Base-by-base conservation (phyloP, 2,888 invertebrate species). In the Eilema caniola region DNA sequence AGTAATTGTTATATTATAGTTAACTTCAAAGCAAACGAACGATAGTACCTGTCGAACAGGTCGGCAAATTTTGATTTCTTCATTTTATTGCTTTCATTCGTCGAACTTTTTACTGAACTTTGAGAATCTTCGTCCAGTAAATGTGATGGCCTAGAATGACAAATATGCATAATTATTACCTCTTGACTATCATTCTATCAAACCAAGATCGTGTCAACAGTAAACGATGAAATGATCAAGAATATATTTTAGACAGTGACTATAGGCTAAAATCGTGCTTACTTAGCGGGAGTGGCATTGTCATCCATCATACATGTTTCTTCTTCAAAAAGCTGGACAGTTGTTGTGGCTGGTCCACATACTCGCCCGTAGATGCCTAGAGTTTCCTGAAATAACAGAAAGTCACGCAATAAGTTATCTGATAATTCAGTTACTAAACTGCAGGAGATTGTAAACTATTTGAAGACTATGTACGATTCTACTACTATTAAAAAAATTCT, bases 291-390 rank as follows among this genome's bases (percentile, higher is more conserved):
- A 57, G 95, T 94, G 37, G 94, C 95, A 75, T 95, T 96, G 86
- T 97, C 97, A 28, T 97, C 97, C 94, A 97, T 97, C 97, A 97
- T 97, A 76, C 97, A 96, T 8, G 97, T 97, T 83, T 97, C 97
- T 87, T 97, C 97, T 86, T 97, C 97, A 86, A 97, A 97, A 41
- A 97, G 94, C 85, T 96, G 96, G 70, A 96, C 94, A 61, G 95
- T 94, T 63, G 95, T 94, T 0, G 95, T 95, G 61, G 94, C 92
- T 1, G 95, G 94, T 2, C 95, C 95, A 75, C 95, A 95, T 14
- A 95, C 95, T 3, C 95, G 90, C 2, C 95, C 95, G 77, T 95
- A 95, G 69, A 95, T 95, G 47, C 95, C 95, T 92, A 95, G 85
- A 2, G 95, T 95, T 81, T 95, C 95, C 95, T 95, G 84, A 66